Base-by-base conservation (phyloP, 1,140 invertebrate genomes). In the Helicoverpa armigera region DNA sequence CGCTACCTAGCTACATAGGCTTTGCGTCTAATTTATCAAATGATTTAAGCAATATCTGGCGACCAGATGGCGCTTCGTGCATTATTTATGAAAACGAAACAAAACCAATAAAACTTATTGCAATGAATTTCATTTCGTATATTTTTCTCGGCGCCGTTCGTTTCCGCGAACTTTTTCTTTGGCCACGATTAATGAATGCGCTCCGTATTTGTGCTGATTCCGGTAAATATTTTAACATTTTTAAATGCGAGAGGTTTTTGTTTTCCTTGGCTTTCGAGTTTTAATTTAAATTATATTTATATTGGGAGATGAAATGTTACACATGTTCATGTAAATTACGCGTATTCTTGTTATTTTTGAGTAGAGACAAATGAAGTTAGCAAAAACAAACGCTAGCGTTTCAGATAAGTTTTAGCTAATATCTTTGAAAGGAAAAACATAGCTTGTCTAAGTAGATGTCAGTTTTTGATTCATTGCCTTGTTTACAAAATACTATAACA, bases 21-120 rank as follows among this genome's bases (percentile, higher is more conserved):
- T 16, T 14, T 56, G 43, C 31, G 70, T 43, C 29, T 72, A 72
- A 72, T 72, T 72, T 56, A 72, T 72, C 50, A 72, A 73, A 73
- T 58, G 70, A 73, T 73, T 58, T 56, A 54, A 73, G 53, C 53
- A 73, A 73, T 73, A 73, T 58, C 53, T n/a, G 23, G 70, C 7
- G 29, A 2, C 29, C 70, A 73, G 70, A 56, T 73, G 70, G 53
- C 70, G 13, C 53, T 23, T 5, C 70, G 35, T 73, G 70, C 70
- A 73, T 73, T 73, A 73, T 73, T 73, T 73, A 73, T 73, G 51
- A 73, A 73, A 73, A 35, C 50, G 70, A 73, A 73, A 73, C 70
- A 73, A 73, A 72, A 56, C 69, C 69, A 72, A 72, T 72, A 72
- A 72, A 73, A 58, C 51, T 73, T 73, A 73, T 73, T 58, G 70